phyloP scores from a whole-genome alignment of 1,140 invertebrate genomes.

The Drosophila sp. region DNA sequence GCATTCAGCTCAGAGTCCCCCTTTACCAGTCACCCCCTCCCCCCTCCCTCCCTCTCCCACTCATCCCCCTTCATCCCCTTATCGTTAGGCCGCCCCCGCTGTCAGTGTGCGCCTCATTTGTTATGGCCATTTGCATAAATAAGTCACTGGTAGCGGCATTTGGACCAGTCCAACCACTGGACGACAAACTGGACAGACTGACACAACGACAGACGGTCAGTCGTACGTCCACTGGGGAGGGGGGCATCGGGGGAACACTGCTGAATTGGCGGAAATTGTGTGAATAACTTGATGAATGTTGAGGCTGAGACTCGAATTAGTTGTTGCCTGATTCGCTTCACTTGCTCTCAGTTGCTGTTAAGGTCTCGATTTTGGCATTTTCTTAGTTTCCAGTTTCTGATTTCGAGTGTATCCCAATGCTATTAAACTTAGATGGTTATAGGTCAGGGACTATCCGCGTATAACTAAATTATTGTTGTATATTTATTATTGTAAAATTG shows the following conservation, averaged over 20 bases:
- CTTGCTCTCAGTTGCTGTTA: conserved; percentile 30
- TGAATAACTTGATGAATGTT: conserved; percentile 79
- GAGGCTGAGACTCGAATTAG: conserved; percentile 32
- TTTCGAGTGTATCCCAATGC: background rate
- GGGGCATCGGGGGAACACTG: background rate
- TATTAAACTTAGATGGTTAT: conserved; percentile 8
- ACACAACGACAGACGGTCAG: background rate
- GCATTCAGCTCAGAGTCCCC: conserved; percentile 22
- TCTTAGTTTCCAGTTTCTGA: background rate
- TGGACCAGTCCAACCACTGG: conserved; percentile 40
- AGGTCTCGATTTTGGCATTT: background rate
- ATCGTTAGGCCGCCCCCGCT: background rate
- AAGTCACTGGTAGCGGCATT: conserved; percentile 76
- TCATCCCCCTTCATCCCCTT: background rate
- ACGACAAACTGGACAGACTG: conserved; percentile 17
- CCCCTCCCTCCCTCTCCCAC: background rate
- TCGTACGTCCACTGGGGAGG: background rate
- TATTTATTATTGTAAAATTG: no score
- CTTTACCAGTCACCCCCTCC: background rate
- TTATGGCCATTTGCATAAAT: conserved; percentile 82
- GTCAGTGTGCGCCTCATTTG: conserved; percentile 74
- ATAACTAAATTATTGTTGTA: no score
- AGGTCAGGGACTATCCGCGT: conserved; percentile 17
- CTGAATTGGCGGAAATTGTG: conserved; percentile 61
- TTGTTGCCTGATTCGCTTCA: conserved; percentile 41